Evolutionary conservation across 1,140 invertebrate species (phyloP), one percentile per base, ranked within the genome.

Genomic region (Varroa destructor): DNA sequence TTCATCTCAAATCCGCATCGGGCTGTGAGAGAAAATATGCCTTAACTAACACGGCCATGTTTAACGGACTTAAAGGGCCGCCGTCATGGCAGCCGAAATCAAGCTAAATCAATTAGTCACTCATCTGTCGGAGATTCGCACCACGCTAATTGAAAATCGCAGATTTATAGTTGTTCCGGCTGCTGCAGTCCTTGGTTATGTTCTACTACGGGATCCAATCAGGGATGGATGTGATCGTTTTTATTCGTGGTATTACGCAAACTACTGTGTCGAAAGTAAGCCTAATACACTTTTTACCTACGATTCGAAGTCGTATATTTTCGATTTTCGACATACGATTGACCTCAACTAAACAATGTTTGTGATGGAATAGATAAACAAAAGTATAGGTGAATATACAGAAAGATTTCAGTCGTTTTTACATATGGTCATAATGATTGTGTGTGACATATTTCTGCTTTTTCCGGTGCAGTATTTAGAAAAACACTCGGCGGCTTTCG

Each of bases 81-180:
- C 61, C 2, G 46, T 5, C 12, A 67, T 67, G 61, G 46, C 61
- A 40, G 61, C 61, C 14, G 61, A 67, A 67, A 67, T 67, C 37
- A 25, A 67, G 5, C 40, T 25, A 5, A 40, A 2, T 37, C 61
- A 40, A 46, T 37, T 67, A 1, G 40, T 67, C 12, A 12, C 12
- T 2, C 61, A 37, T 40, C 12, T 67, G 14, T 37, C 61, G 8
- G 61, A 67, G 61, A 40, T 67, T n/a, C 61, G 36, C 5, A 8
- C 61, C 1, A 1, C 36, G 12, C 12, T 67, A 2, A 12, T 67
- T 14, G 61, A 67, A 46, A 67, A 67, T 40, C 61, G 61, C 12
- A 67, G 37, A 37, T 36, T 25, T 14, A 46, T 67, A 2, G 40
- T 67, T 2, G 36, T 67, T 37, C 61, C 61, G 37, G 36, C 61